Conservation (phyloP, 1,140 invertebrate species). For the Teleogryllus occipitalis region DNA sequence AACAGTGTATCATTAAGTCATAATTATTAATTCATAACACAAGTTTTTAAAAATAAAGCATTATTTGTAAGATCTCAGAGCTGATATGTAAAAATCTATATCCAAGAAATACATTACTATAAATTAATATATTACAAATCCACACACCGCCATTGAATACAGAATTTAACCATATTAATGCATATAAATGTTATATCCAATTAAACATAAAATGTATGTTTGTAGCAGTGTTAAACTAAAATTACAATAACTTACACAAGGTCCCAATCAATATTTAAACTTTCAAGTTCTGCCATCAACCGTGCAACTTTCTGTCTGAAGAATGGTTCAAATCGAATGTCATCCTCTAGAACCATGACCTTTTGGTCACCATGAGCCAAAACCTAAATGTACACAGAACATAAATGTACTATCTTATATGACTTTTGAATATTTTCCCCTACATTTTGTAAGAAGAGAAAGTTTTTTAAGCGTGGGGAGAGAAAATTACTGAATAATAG, state of each 20-base stretch:
- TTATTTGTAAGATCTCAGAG: too few species aligned
- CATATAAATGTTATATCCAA: too few species aligned
- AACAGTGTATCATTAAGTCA: too few species aligned
- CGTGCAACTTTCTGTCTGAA: conserved; percentile 62
- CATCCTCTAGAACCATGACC: conserved; percentile 87
- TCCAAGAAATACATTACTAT: too few species aligned
- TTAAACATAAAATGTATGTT: too few species aligned
- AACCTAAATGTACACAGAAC: conserved; percentile 42
- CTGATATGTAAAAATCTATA: too few species aligned
- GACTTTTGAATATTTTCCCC: not conserved
- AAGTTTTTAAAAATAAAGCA: too few species aligned
- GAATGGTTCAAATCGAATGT: conserved; percentile 86
- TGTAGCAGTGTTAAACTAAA: too few species aligned
- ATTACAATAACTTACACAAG: conserved; percentile 60
- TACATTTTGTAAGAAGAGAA: not conserved
- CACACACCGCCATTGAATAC: too few species aligned
- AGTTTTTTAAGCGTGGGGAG: not conserved
- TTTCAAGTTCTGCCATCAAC: conserved; percentile 62
- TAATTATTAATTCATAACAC: too few species aligned
- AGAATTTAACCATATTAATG: too few species aligned
- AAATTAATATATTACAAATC: too few species aligned
- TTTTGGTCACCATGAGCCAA: conserved; percentile 53
- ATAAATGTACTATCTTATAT: not conserved
- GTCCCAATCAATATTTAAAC: conserved; percentile 67
- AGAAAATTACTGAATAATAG: not conserved